Base-by-base conservation (phyloP, 2,888 invertebrate genomes). In the Hyposoter didymator region DNA sequence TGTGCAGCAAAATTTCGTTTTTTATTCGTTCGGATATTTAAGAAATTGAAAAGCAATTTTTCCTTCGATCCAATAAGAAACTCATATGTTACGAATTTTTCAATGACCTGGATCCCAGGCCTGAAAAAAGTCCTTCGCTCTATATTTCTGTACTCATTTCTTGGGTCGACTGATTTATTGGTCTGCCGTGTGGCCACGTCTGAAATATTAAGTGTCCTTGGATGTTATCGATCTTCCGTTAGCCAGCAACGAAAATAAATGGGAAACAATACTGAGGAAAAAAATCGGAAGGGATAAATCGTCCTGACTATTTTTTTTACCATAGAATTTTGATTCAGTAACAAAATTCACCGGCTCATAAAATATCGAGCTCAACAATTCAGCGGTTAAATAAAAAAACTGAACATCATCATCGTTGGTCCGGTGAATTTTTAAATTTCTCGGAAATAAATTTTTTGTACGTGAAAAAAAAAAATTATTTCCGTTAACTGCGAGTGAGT, bases 171-270 rank as follows among this genome's bases (percentile, higher is more conserved):
- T 82, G 70, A 82, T 75, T 82, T 76, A 82, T 76, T 66, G 82
- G 76, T 19, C 49, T 49, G 62, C 70, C 81, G 67, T 74, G 75
- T 55, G 47, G 74, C 62, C 74, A 59, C 62, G 74, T 64, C 74
- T 79, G 35, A 84, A 84, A 79, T 69, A 79, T 84, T 79, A 64
- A 79, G 73, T 55, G 73, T 74, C 69, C 74, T 69, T 52, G 74
- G n/a, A 28, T 75, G 45, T 79, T 79, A 84, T 84, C 84, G 79
- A 84, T 84, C 75, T 74, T 8, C 39, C 28, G 52, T 52, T 76
- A 19, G 62, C 75, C 52, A 59, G n/a, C 32, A 82, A 43, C 52
- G 28, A 64, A 66, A 75, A 62, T 49, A 39, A 74, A 73, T 55
- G 39, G 47, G 47, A 66, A 72, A 52, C 67, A 78, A 73, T 35